These are phyloP conservation scores for Hippasteria phrygiana DNA, from an alignment of 53 echinoderm and acorn worm species.

Conservation along the genomic window DNA sequence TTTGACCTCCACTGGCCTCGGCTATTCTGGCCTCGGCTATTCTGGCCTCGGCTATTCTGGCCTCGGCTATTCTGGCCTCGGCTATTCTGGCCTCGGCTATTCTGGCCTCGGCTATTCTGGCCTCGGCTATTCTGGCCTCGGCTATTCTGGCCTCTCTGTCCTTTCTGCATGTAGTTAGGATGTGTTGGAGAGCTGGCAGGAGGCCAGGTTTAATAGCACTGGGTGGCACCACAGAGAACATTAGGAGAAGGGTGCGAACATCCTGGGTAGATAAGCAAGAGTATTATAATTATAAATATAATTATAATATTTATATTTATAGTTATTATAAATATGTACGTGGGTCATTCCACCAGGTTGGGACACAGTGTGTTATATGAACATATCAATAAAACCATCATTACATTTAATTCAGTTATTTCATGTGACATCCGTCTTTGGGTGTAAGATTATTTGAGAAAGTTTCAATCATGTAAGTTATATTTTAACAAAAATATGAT, in stretches of 20 bases:
- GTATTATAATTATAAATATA: too few relatives aligned
- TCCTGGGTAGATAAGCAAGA: conserved; percentile 59
- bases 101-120: not conserved
- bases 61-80: conserved; percentile 4
- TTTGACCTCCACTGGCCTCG: conserved; percentile 13
- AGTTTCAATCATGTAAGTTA: too few relatives aligned
- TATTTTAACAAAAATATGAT: too few relatives aligned
- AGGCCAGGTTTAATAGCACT: conserved; percentile 67
- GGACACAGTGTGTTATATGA: too few relatives aligned
- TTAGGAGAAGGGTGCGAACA: conserved; percentile 79
- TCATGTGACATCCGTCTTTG: too few relatives aligned
- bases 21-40: conserved; percentile 40
- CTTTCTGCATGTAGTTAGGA: conserved; percentile 67
- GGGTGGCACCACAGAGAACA: conserved; percentile 84
- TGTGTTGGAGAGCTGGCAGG: conserved; percentile 74
- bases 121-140: conserved; percentile 4
- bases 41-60: too few relatives aligned
- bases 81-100: conserved; percentile 21
- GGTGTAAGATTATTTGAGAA: too few relatives aligned
- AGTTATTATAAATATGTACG: too few relatives aligned
- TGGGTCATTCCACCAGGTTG: too few relatives aligned
- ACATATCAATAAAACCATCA: too few relatives aligned
- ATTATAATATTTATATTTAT: too few relatives aligned
- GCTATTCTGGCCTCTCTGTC: conserved; percentile 60
- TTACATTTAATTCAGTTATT: too few relatives aligned